These are phyloP conservation scores for Platyura marginata DNA, from an alignment of 1,140 invertebrate species.

Conservation along the genomic window DNA sequence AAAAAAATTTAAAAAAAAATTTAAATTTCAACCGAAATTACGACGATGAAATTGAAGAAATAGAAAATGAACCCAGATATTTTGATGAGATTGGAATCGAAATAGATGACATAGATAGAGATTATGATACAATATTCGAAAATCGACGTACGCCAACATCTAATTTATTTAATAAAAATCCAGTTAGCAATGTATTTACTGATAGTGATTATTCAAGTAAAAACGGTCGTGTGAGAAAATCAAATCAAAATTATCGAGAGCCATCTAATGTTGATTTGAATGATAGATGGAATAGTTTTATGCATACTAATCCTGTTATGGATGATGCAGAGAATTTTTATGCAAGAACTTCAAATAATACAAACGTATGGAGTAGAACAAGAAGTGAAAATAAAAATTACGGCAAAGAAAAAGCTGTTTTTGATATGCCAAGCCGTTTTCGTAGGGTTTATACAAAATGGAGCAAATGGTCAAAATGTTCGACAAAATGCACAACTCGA, in stretches of 20 bases:
- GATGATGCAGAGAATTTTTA: too few relatives aligned
- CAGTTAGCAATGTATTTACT: not conserved
- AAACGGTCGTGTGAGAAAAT: not conserved
- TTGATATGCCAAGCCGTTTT: slow-evolving; percentile 6
- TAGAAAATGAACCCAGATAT: slow-evolving; percentile 2
- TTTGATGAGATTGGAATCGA: not conserved
- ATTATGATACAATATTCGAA: not conserved
- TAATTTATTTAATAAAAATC: not conserved
- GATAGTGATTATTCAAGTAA: not conserved
- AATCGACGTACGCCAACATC: not conserved
- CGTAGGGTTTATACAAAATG: slow-evolving; percentile 21
- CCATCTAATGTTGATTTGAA: not conserved
- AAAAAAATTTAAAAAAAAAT: not conserved
- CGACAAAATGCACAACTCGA: slow-evolving; percentile 24
- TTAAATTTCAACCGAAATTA: not conserved
- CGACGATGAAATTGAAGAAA: not conserved
- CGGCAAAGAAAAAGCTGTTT: slow-evolving; percentile 3
- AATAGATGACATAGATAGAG: not conserved
- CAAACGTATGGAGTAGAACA: not conserved
- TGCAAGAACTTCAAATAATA: too few relatives aligned
- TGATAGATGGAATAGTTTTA: not conserved
- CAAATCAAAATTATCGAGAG: not conserved
- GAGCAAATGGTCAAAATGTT: slow-evolving; percentile 27
- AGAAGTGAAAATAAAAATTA: not conserved
- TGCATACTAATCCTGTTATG: not conserved